These are phyloP conservation scores for Rhopilema esculentum DNA, from an alignment of 30 jellyfish, hydroid and myxozoan genomes.

Conservation along the genomic window DNA sequence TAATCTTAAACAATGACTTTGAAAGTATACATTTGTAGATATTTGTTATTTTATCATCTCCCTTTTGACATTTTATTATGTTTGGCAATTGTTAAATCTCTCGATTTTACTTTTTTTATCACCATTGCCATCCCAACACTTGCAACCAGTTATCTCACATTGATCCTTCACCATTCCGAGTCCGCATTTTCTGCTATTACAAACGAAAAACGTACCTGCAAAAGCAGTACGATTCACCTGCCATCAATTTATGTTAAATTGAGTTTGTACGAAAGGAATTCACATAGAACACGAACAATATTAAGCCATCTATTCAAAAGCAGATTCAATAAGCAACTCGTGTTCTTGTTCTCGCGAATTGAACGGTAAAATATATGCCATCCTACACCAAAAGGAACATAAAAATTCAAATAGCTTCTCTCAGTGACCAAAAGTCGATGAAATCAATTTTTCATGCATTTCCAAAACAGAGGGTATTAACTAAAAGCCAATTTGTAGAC, in stretches of 20 bases:
- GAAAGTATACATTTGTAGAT: neutral
- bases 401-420: neutral
- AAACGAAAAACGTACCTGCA: neutral
- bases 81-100: too few relatives aligned
- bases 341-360: too few relatives aligned
- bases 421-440: neutral
- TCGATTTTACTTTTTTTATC: neutral
- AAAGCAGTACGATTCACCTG: neutral
- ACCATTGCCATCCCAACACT: too few relatives aligned
- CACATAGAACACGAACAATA: too few relatives aligned
- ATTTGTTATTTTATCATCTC: too few relatives aligned
- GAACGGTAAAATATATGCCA: neutral
- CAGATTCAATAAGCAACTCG: too few relatives aligned
- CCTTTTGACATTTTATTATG: too few relatives aligned
- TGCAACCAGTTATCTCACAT: too few relatives aligned
- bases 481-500: neutral
- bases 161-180: neutral
- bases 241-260: neutral
- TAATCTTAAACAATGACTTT: too few relatives aligned
- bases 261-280: too few relatives aligned
- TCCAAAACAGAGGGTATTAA: neutral
- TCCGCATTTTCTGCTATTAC: neutral
- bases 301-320: too few relatives aligned
- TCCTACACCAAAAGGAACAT: neutral
- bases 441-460: neutral